These are phyloP conservation scores for Limnephilus marmoratus DNA, from an alignment of 2,888 invertebrate species.

Conservation along the genomic window DNA sequence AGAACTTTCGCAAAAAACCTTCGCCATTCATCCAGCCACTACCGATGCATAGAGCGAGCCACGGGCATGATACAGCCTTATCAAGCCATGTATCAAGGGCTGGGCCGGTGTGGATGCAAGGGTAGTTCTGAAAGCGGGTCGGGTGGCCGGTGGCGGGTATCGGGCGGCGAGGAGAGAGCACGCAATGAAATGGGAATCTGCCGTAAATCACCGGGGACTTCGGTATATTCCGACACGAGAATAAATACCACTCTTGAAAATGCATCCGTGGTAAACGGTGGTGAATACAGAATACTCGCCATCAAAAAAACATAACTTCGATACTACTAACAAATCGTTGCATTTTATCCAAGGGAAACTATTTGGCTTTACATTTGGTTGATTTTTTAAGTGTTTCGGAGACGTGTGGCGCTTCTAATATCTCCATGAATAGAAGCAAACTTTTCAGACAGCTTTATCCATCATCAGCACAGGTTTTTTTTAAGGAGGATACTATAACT, in stretches of 20 bases:
- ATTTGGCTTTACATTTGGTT: no score
- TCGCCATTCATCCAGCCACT: slow-evolving; percentile 7
- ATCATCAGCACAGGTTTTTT: no score
- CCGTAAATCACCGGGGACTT: background rate
- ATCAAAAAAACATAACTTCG: background rate
- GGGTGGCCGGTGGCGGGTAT: no score
- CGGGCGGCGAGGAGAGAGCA: background rate
- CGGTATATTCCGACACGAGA: background rate
- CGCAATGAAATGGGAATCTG: background rate
- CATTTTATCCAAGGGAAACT: no score
- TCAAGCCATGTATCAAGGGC: background rate
- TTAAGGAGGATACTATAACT: no score
- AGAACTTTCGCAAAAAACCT: slow-evolving; percentile 22
- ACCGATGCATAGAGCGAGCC: background rate
- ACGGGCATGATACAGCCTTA: background rate
- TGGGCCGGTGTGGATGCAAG: background rate
- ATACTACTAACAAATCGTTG: background rate
- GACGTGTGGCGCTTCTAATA: no score
- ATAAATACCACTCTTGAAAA: background rate
- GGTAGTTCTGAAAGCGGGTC: background rate
- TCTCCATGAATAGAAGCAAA: no score
- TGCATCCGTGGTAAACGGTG: background rate
- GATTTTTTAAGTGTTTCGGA: no score
- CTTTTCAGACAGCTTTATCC: no score
- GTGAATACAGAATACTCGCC: background rate